phyloP scores from a whole-genome alignment of 2,113 vertebrate species.

The Crotophaga sulcirostris region DNA sequence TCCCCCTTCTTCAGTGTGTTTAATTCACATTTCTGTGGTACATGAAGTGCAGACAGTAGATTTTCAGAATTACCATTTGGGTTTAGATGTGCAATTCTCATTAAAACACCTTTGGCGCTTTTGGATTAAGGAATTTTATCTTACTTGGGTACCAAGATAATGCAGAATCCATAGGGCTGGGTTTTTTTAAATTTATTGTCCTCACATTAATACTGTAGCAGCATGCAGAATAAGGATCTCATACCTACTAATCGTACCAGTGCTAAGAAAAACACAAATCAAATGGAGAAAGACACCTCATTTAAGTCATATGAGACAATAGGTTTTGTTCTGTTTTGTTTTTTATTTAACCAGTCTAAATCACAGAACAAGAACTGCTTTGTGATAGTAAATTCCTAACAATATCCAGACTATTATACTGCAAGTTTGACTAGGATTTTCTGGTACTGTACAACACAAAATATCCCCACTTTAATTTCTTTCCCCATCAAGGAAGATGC shows the following conservation, averaged over 20 bases:
- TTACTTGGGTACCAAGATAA: background rate
- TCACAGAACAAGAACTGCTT: background rate
- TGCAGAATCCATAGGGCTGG: background rate
- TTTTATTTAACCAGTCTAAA: background rate
- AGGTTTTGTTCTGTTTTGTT: background rate
- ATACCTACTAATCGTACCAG: background rate
- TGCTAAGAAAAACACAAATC: background rate
- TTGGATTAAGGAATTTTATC: background rate
- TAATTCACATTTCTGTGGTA: background rate
- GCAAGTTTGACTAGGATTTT: background rate
- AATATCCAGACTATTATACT: background rate
- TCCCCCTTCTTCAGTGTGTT: background rate
- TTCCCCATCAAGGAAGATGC: background rate
- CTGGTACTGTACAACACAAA: background rate
- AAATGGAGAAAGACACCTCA: background rate
- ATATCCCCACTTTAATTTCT: background rate
- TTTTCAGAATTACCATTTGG: background rate
- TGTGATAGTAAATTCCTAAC: background rate
- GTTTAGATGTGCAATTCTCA: background rate
- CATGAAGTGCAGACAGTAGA: background rate
- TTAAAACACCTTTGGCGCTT: background rate
- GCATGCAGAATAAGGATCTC: background rate
- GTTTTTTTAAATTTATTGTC: background rate
- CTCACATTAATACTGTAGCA: background rate
- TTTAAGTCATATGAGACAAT: background rate